Conservation (phyloP, 2,888 invertebrate genomes). For the Lochmaea crataegi region DNA sequence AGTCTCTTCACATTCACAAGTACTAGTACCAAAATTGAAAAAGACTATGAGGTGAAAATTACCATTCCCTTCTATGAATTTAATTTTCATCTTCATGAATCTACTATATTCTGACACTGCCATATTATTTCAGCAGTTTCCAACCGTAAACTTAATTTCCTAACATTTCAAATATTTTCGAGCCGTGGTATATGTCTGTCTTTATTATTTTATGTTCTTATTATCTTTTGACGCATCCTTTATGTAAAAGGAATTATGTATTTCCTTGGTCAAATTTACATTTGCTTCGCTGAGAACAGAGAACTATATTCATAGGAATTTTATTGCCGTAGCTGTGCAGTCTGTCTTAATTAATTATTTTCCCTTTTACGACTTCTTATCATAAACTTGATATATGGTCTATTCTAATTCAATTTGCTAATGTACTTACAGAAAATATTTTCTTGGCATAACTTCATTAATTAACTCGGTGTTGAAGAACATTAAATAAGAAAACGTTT, state of each 20-base stretch:
- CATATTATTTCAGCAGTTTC: not conserved
- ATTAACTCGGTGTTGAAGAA: slow-evolving; percentile 17
- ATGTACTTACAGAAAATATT: slow-evolving; percentile 31
- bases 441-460: slow-evolving; percentile 26
- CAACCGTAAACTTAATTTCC: not conserved
- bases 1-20: too few species aligned
- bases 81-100: not conserved
- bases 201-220: slow-evolving; percentile 15
- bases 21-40: too few species aligned
- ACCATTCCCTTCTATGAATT: not conserved
- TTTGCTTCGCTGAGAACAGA: slow-evolving; percentile 38
- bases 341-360: slow-evolving; percentile 39
- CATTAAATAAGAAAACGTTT: slow-evolving; percentile 12
- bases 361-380: slow-evolving; percentile 39
- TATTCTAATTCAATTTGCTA: slow-evolving; percentile 37
- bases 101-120: not conserved
- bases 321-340: slow-evolving; percentile 44
- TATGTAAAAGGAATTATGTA: slow-evolving; percentile 42
- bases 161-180: slow-evolving; percentile 8
- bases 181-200: slow-evolving; percentile 3
- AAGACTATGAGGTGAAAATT: too few species aligned
- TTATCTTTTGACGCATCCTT: slow-evolving; percentile 14
- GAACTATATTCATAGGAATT: slow-evolving; percentile 43
- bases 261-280: slow-evolving; percentile 50
- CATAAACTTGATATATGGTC: slow-evolving; percentile 34